Conservation (phyloP, 1,140 invertebrate species). For the Mizuhopecten yessoensis region DNA sequence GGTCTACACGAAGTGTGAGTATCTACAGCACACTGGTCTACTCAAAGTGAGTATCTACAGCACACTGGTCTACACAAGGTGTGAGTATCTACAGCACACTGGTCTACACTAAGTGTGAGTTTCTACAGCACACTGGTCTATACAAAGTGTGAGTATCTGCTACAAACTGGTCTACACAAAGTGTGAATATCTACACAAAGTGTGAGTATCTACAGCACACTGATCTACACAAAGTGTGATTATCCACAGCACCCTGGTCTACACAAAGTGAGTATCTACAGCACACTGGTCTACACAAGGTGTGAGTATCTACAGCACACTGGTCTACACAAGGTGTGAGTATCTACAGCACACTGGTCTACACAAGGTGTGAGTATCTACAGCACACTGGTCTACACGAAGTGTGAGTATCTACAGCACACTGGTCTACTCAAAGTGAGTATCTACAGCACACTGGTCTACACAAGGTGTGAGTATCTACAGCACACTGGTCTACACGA, state of each 20-base stretch:
- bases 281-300: constrained; percentile 75
- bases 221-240: constrained; percentile 76
- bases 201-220: constrained; percentile 74
- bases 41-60: constrained; percentile 77
- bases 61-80: constrained; percentile 75
- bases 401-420: constrained; percentile 66
- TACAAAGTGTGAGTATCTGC: no score
- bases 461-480: constrained; percentile 70
- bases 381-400: constrained; percentile 74
- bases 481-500: no score
- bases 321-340: constrained; percentile 76
- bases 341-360: no score
- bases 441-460: constrained; percentile 75
- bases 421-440: no score
- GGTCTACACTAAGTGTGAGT: constrained; percentile 74
- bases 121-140: no score
- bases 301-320: constrained; percentile 75
- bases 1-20: constrained; percentile 74
- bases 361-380: no score
- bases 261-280: no score
- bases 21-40: no score
- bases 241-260: no score
- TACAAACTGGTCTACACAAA: constrained; percentile 74
- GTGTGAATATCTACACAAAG: constrained; percentile 64
- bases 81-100: constrained; percentile 76